Percentiles rank a stretch among this genome's conserved stretches.
Conservation (phyloP, 2,113 vertebrate genomes). For the Hemiprocne comata region DNA sequence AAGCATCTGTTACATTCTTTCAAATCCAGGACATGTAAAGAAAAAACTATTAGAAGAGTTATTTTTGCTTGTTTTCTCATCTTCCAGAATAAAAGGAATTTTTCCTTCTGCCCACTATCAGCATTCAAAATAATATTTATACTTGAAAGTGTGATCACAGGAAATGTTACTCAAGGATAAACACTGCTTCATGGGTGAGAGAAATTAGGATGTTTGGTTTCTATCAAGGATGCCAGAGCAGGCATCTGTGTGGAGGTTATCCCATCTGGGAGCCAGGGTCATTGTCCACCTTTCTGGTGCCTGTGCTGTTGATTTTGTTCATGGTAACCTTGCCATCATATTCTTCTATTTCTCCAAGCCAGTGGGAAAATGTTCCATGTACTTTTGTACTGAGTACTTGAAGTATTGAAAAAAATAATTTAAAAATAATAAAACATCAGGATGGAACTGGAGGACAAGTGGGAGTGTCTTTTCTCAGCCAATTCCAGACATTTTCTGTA, state of each 20-base stretch:
- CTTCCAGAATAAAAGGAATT: constrained; percentile 26
- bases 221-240: neutral
- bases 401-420: neutral
- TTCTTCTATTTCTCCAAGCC: neutral
- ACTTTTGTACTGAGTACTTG: neutral
- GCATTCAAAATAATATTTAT: constrained; percentile 49
- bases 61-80: constrained; percentile 44
- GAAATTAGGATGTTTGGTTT: neutral
- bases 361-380: neutral
- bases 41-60: neutral
- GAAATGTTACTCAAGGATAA: constrained; percentile 27
- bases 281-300: neutral
- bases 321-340: neutral
- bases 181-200: neutral
- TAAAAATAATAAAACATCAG: neutral
- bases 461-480: neutral
- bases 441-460: neutral
- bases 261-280: neutral
- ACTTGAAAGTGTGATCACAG: constrained; percentile 17
- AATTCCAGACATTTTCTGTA: neutral
- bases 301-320: neutral
- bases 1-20: constrained; percentile 52
- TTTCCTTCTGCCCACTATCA: neutral
- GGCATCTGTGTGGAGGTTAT: neutral
- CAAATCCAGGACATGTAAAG: neutral